These are phyloP conservation scores for Ceratina japonica DNA, from an alignment of 1,140 invertebrate genomes.

Conservation along the genomic window DNA sequence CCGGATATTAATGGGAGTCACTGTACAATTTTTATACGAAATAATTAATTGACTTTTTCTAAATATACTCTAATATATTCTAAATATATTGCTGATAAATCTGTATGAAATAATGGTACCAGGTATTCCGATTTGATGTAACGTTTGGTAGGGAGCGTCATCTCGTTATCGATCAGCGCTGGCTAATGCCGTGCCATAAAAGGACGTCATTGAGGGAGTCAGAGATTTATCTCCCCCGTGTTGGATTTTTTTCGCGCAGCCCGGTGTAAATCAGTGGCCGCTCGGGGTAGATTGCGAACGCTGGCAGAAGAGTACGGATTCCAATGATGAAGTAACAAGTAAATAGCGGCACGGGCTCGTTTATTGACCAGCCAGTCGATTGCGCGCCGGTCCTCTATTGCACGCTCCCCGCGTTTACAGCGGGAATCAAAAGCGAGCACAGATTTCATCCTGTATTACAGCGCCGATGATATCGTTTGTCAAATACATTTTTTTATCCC, in stretches of 20 bases:
- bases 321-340: conserved; percentile 69
- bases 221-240: no score
- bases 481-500: no score
- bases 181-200: conserved; percentile 38
- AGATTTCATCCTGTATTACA: no score
- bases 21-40: no score
- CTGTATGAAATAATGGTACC: no score
- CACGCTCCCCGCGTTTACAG: conserved; percentile 3
- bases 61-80: no score
- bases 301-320: conserved; percentile 46
- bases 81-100: no score
- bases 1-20: no score
- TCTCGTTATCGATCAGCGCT: conserved; percentile 16
- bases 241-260: conserved; percentile 23
- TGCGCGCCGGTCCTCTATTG: conserved; percentile 40
- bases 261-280: conserved; percentile 55
- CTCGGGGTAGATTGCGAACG: conserved; percentile 46
- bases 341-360: conserved; percentile 63
- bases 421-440: neutral
- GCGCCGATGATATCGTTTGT: no score
- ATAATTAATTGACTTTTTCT: no score
- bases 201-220: conserved; percentile 29
- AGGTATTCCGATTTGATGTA: no score
- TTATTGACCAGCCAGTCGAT: conserved; percentile 62
- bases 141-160: neutral